Evolutionary conservation across 2,797 vertebrate genomes (phyloP), one percentile per base, ranked within the genome.

Genomic region (Benthosema pterotum): DNA sequence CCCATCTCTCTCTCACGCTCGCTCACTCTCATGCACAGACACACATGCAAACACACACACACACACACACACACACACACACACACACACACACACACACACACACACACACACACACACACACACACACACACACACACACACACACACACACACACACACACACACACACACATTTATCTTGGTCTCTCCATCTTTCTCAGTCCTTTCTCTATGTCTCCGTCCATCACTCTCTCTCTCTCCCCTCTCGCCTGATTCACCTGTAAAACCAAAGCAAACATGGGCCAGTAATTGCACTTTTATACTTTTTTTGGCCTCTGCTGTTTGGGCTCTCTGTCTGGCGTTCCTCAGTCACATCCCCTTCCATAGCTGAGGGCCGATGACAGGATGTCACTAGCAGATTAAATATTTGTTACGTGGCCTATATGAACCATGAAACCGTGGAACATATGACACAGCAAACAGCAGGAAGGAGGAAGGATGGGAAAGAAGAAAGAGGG

Each of bases 371-470:
- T 77, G 69, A 65, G 63, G 45, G 63, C 50, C 4, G 65, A 73
- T 78, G 79, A 86, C 78, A 85, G 65, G 58, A 50, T 50, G 67
- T 78, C 79, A 81, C 55, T 76, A 63, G 50, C 67, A 77, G 62
- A 77, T 75, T 63, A 77, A 80, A 72, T 64, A 72, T 38, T 38
- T 11, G 32, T 42, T 83, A 78, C 52, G 52, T 74, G 8, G 32
- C 32, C 7, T 38, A 11, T 38, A 68, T 56, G 65, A 67, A 52
- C 56, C 66, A 52, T 48, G 74, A 42, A 16, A 52, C 49, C 22
- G 65, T 77, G 75, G 74, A 88, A 83, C 83, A 80, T 64, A 70
- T 65, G 75, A 85, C 78, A 78, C 42, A 9, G 61, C 43, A 58
- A 67, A 78, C 25, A 54, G 59, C 74, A 76, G 79, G 79, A 83